A percentile compares a stretch with the other conserved stretches of the same genome.
These are phyloP conservation scores for Diadromus collaris DNA, from an alignment of 2,888 invertebrate species.

Conservation along the genomic window DNA sequence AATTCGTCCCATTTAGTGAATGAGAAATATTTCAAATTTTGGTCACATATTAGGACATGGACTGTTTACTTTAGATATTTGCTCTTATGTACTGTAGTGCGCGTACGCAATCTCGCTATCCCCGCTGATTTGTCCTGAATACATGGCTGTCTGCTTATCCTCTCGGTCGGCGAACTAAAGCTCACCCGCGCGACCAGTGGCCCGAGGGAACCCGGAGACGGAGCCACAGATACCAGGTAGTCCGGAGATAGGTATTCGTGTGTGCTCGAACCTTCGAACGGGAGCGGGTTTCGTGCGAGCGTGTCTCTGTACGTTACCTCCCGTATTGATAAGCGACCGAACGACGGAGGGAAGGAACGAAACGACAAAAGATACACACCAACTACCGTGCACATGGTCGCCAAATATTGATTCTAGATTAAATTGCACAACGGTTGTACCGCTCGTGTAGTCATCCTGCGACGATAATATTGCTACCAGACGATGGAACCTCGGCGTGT, in stretches of 20 bases:
- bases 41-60: constrained; percentile 11
- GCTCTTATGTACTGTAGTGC: constrained; percentile 1
- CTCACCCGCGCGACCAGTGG: constrained; percentile 16
- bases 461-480: background rate
- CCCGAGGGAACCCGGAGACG: background rate
- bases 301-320: background rate
- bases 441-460: constrained; percentile 14
- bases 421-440: constrained; percentile 42
- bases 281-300: constrained; percentile 30
- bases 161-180: constrained; percentile 29
- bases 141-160: constrained; percentile 54
- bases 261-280: constrained; percentile 41
- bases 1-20: background rate
- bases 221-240: constrained; percentile 28
- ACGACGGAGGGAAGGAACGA: constrained; percentile 40
- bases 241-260: constrained; percentile 9
- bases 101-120: constrained; percentile 51
- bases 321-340: constrained; percentile 55
- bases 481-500: background rate
- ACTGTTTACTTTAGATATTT: constrained; percentile 17
- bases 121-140: constrained; percentile 68
- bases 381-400: constrained; percentile 47
- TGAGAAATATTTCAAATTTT: background rate
- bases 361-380: constrained; percentile 43
- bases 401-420: constrained; percentile 59